A percentile compares a stretch with the other conserved stretches of the same genome.
phyloP scores from a whole-genome alignment of 2,888 invertebrate species.

The Parnassius apollo region DNA sequence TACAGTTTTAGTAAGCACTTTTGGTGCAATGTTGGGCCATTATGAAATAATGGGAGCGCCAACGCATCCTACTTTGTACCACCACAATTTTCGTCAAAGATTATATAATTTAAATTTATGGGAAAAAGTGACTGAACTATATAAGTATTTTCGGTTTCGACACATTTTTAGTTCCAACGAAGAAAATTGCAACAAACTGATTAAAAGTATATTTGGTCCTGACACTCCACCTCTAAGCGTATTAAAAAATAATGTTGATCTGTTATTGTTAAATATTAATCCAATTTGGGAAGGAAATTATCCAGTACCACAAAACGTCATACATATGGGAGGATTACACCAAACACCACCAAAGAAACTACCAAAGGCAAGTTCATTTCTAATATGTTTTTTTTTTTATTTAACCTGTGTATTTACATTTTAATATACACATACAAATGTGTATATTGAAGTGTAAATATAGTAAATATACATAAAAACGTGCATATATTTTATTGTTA shows the following conservation, averaged over 20 bases:
- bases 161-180: background rate
- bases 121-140: conserved; percentile 41
- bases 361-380: conserved; percentile 43
- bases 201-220: conserved; percentile 26
- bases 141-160: conserved; percentile 18
- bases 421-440: background rate
- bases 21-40: conserved; percentile 24
- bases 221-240: conserved; percentile 34
- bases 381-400: background rate
- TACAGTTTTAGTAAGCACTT: conserved; percentile 35
- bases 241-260: conserved; percentile 42
- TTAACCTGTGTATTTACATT: background rate
- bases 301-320: conserved; percentile 54
- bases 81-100: conserved; percentile 32
- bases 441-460: background rate
- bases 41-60: conserved; percentile 32
- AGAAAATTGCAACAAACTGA: conserved; percentile 15
- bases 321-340: conserved; percentile 61
- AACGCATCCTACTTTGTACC: conserved; percentile 42
- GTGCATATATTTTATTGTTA: background rate
- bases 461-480: background rate
- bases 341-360: conserved; percentile 46
- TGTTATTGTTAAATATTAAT: conserved; percentile 61
- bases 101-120: conserved; percentile 37
- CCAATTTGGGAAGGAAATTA: conserved; percentile 49